A percentile compares a stretch with the other conserved stretches of the same genome.
These are phyloP conservation scores for Phylloscopus whistleri DNA, from an alignment of 2,113 vertebrate genomes.

Conservation along the genomic window DNA sequence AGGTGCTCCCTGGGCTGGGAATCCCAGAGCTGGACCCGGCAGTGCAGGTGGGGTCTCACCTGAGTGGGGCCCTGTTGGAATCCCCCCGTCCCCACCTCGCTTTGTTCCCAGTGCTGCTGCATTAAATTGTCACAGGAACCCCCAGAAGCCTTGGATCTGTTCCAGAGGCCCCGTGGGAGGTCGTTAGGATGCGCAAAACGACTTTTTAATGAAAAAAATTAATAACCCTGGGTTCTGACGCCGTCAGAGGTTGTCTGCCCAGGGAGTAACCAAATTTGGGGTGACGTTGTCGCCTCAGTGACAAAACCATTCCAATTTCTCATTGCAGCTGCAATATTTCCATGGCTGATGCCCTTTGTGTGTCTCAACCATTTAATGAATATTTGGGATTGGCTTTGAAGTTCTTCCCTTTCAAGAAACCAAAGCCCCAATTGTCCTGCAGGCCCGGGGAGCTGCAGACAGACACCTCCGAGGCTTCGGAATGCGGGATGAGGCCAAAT, in stretches of 20 bases:
- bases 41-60: background rate
- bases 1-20: background rate
- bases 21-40: background rate
- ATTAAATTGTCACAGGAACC: background rate
- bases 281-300: background rate
- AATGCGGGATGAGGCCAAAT: background rate
- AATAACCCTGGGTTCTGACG: background rate
- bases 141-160: background rate
- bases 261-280: background rate
- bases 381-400: conserved; percentile 40
- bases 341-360: background rate
- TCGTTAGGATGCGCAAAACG: background rate
- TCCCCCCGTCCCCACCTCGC: background rate
- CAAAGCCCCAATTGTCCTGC: background rate
- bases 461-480: background rate
- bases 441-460: background rate
- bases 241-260: background rate
- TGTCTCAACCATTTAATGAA: conserved; percentile 28
- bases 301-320: background rate
- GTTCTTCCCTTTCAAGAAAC: conserved; percentile 7
- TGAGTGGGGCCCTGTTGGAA: background rate
- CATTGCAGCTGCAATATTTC: background rate
- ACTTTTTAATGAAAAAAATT: conserved; percentile 33
- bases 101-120: background rate
- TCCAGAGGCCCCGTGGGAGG: background rate